Conservation (phyloP, 2,888 invertebrate species). For the Latrodectus hesperus region DNA sequence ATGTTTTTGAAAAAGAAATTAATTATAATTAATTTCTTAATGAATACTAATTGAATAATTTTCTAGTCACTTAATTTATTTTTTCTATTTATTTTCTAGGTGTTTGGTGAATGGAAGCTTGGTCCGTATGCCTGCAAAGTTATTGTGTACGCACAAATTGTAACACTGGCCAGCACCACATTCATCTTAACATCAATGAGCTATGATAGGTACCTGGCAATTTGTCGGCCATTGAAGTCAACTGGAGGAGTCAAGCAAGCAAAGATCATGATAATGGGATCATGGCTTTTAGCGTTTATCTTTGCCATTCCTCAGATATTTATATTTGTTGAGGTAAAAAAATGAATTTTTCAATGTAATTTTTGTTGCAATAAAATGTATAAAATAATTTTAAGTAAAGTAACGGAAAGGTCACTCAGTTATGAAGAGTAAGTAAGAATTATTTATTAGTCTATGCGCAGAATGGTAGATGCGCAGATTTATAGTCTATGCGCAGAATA, state of each 20-base stretch:
- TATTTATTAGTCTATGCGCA: no score
- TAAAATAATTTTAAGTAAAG: no score
- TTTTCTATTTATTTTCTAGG: constrained; percentile 65
- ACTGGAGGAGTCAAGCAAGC: constrained; percentile 73
- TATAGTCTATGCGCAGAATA: no score
- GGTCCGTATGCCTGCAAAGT: constrained; percentile 75
- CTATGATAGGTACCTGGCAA: constrained; percentile 76
- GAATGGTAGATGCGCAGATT: no score
- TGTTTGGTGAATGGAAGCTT: constrained; percentile 76
- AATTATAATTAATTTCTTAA: no score
- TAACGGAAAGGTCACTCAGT: no score
- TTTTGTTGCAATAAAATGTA: no score
- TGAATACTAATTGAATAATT: not conserved
- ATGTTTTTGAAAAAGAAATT: no score
- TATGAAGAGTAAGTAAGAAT: no score
- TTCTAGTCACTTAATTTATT: not conserved
- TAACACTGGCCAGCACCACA: constrained; percentile 76
- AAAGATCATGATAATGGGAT: constrained; percentile 74
- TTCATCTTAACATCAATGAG: constrained; percentile 76
- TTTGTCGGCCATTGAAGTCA: constrained; percentile 75
- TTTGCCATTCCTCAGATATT: constrained; percentile 75
- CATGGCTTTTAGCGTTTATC: constrained; percentile 75
- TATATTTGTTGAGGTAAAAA: constrained; percentile 74
- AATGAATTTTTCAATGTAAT: constrained; percentile 4
- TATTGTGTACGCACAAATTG: constrained; percentile 75